phyloP scores from a whole-genome alignment of 2,797 vertebrate species.

The Synaphobranchus kaupii region DNA sequence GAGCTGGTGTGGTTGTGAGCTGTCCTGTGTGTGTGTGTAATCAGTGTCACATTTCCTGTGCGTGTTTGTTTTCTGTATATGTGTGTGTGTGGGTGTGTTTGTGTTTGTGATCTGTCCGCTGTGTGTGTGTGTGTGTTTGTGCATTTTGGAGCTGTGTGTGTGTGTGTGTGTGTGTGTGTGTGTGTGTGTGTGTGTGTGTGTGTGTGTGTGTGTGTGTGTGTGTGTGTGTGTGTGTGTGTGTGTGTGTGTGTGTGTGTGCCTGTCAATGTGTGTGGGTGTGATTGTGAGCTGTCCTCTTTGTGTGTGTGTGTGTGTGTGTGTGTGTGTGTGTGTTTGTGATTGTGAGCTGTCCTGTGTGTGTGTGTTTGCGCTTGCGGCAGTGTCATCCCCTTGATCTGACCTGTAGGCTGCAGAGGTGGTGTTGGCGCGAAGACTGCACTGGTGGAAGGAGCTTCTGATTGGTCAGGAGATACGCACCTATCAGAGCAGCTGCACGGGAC shows the following conservation, averaged over 20 bases:
- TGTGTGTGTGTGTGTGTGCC: no score
- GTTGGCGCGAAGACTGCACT: slow-evolving; percentile 20
- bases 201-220: slow-evolving; percentile 37
- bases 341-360: slow-evolving; percentile 8
- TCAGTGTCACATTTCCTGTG: slow-evolving; percentile 36
- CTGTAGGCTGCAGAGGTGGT: slow-evolving; percentile 60
- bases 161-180: no score
- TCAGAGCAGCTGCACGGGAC: background rate
- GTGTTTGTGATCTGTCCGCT: no score
- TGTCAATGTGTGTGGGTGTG: no score
- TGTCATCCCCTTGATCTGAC: slow-evolving; percentile 68
- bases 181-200: slow-evolving; percentile 36
- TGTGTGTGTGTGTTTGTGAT: slow-evolving; percentile 45
- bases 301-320: background rate
- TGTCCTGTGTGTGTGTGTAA: slow-evolving; percentile 28
- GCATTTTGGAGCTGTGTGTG: no score
- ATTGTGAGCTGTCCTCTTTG: no score
- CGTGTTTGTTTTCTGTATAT: background rate
- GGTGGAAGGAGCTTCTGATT: slow-evolving; percentile 27
- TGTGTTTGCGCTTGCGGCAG: slow-evolving; percentile 41
- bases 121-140: no score
- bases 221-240: slow-evolving; percentile 1
- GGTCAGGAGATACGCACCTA: background rate
- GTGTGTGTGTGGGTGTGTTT: background rate
- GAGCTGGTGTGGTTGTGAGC: slow-evolving; percentile 17